Base-by-base conservation (phyloP, 2,113 vertebrate species). In the Cheirogaleus medius region DNA sequence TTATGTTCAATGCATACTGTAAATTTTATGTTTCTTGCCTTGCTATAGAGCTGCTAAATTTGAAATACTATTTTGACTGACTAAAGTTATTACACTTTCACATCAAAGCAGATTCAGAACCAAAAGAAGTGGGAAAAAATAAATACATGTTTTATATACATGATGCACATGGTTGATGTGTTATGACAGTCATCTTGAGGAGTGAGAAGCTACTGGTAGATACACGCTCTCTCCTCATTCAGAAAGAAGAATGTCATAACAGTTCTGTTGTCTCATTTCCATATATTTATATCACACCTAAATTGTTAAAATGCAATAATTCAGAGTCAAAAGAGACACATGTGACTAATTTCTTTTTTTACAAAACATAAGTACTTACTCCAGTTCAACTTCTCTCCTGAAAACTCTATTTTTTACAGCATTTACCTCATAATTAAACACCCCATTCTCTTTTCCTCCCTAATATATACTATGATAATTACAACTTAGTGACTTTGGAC, bases 81-180 rank as follows among this genome's bases (percentile, higher is more conserved):
- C 27, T 60, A 60, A 85, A 97, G 90, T 92, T 9, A 86, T 94
- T 32, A 34, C 17, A 80, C 13, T n/a, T 96, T 92, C 74, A 90
- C 71, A 95, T 96, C 87, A 94, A 92, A 71, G 8, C 93, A 78
- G 37, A 95, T 96, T 97, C 52, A 69, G 39, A 86, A 52, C 10
- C 60, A 83, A 90, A 86, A 76, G 32, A 76, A 42, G 42, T 63
- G 5, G 68, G 68, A 60, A 73, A 87, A 94, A 90, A 95, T 96
- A 96, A 23, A 76, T 27, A 34, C 23, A 64, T 83, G 32, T 63
- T 12, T 27, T 11, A 8, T n/a, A 77, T 18, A 73, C 52, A 39
- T 14, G 63, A 66, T 60, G n/a, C 64, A 0, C 27, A 34, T 17
- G 29, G 15, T 25, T 96, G 94, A 58, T 17, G 6, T 98, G 7